Evolutionary conservation across 2,888 invertebrate species (phyloP), one percentile per base, ranked within the genome.

Genomic region (Hirtodrosophila duncani): DNA sequence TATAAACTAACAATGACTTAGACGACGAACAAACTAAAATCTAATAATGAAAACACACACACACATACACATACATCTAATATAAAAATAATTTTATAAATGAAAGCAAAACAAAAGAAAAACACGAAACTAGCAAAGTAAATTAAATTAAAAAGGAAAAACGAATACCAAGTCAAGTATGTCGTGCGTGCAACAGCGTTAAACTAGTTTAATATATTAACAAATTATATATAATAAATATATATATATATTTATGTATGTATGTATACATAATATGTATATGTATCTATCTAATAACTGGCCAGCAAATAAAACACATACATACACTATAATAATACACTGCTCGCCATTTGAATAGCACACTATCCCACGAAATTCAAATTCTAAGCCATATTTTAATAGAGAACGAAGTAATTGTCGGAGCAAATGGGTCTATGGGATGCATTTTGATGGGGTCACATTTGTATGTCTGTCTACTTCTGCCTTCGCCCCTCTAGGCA

Each of bases 161-260:
- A 71, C 52, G 34, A 63, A 74, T 51, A 71, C 41, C 67, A 52
- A 80, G 72, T 80, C 72, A 72, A 80, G 80, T 59, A 67, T 64
- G 67, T n/a, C n/a, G n/a, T 34, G 46, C 33, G 66, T 68, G 69
- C 71, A 75, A 43, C 65, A 63, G 51, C 60, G 69, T 31, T 59
- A 55, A 67, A 59, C 72, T 74, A 74, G 80, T 71, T 65, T 79
- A 74, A 74, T 75, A 58, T 61, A 75, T 79, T 64, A 63, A 70
- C 45, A 56, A 75, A 65, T 60, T 75, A 77, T 56, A 49, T 43
- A 49, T 29, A 60, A 44, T 46, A 38, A 26, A 52, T 42, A 52
- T 31, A 49, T 43, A 29, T 31, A 23, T 30, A 34, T 16, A 29
- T 21, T 33, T 23, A 27, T 29, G 24, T 30, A 30, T 20, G 31